Conservation (phyloP, 2,888 invertebrate genomes). For the Penaeus monodon region DNA sequence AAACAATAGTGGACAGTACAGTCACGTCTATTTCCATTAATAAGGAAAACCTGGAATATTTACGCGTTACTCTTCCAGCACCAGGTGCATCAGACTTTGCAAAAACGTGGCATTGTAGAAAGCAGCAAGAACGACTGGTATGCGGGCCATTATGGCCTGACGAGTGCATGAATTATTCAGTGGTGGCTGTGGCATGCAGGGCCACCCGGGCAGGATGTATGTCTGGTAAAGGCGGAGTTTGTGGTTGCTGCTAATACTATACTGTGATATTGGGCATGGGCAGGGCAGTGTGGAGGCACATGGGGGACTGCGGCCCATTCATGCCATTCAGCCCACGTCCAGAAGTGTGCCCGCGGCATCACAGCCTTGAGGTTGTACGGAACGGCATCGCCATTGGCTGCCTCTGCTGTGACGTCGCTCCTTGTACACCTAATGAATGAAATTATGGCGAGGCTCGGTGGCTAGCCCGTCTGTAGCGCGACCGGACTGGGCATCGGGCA, state of each 20-base stretch:
- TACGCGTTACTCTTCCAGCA: not conserved
- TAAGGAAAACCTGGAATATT: too few relatives aligned
- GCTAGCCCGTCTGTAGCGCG: slow-evolving; percentile 32
- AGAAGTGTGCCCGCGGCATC: slow-evolving; percentile 24
- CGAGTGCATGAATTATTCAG: slow-evolving; percentile 20
- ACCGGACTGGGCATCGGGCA: slow-evolving; percentile 13
- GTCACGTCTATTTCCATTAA: too few relatives aligned
- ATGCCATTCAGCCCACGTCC: slow-evolving; percentile 35
- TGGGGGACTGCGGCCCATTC: slow-evolving; percentile 31
- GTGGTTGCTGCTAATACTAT: too few relatives aligned
- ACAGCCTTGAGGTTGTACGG: slow-evolving; percentile 40
- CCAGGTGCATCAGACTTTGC: slow-evolving; percentile 11
- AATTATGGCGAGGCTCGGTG: slow-evolving; percentile 45
- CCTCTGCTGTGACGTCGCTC: slow-evolving; percentile 43
- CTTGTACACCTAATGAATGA: slow-evolving; percentile 51
- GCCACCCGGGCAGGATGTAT: slow-evolving; percentile 2
- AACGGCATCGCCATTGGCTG: slow-evolving; percentile 23
- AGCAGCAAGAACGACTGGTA: slow-evolving; percentile 13
- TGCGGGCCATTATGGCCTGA: slow-evolving; percentile 26
- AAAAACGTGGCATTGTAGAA: slow-evolving; percentile 13
- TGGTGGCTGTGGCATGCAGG: slow-evolving; percentile 16
- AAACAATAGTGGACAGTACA: too few relatives aligned
- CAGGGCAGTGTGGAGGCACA: not conserved
- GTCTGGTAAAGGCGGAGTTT: not conserved
- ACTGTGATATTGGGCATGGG: too few relatives aligned